These are phyloP conservation scores for Columba guinea DNA, from an alignment of 2,797 vertebrate species.

Conservation along the genomic window DNA sequence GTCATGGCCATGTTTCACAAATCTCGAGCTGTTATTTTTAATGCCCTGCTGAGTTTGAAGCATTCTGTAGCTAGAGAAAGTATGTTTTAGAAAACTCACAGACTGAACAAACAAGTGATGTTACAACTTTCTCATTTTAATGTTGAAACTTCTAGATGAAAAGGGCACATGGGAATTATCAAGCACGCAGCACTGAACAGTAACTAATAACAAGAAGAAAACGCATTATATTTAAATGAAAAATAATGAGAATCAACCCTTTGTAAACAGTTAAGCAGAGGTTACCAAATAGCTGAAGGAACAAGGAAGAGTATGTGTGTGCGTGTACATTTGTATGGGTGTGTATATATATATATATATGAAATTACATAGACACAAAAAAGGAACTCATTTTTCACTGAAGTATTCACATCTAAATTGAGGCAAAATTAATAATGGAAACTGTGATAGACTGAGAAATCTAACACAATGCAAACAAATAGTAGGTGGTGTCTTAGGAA, in stretches of 20 bases:
- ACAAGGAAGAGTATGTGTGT: background rate
- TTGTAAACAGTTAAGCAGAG: background rate
- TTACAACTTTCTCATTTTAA: background rate
- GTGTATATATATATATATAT: background rate
- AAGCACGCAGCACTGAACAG: background rate
- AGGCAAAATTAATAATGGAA: background rate
- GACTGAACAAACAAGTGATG: background rate
- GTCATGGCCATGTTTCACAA: constrained; percentile 39
- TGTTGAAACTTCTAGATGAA: background rate
- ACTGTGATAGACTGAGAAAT: background rate
- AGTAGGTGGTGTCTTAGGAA: background rate
- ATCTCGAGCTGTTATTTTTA: background rate
- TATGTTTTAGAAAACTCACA: background rate
- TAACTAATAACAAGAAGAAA: background rate
- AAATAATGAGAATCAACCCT: background rate
- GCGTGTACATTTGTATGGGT: background rate
- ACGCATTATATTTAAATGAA: background rate
- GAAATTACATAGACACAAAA: background rate
- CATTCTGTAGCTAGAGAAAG: background rate
- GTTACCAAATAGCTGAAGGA: background rate
- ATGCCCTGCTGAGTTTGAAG: background rate
- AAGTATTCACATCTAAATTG: background rate
- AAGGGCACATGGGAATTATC: background rate
- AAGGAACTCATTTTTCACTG: background rate
- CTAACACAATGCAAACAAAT: background rate